Percentiles rank a stretch among this genome's conserved stretches.
Evolutionary conservation across 2,797 vertebrate species (phyloP).

Genomic region (Bradypus variegatus): DNA sequence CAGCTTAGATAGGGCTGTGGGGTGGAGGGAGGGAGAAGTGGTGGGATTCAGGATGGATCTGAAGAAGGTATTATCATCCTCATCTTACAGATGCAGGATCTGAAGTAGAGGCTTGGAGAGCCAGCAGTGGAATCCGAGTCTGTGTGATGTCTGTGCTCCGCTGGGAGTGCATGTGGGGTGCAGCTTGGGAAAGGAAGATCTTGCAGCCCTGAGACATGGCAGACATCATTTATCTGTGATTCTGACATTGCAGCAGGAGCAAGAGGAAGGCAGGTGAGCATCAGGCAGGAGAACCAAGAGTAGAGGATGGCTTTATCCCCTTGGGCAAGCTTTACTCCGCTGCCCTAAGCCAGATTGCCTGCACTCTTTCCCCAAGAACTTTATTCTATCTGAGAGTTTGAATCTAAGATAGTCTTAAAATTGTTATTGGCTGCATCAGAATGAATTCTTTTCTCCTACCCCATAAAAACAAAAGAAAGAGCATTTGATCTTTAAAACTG

Average conservation of each 20-base stretch:
- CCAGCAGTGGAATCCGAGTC: too few species aligned
- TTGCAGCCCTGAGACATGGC: background rate
- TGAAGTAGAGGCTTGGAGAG: background rate
- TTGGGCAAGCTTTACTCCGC: background rate
- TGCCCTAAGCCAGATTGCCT: background rate
- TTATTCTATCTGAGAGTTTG: background rate
- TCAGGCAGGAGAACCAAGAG: background rate
- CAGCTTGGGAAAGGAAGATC: background rate
- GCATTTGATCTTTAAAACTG: background rate
- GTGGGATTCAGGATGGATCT: background rate
- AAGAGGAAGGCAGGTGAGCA: background rate
- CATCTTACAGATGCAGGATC: too few species aligned
- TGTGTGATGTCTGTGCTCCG: too few species aligned
- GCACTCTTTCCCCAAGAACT: background rate
- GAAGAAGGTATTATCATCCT: background rate
- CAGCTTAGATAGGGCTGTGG: background rate
- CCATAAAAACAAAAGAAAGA: background rate
- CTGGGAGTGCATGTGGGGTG: background rate
- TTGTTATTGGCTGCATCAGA: background rate
- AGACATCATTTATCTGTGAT: background rate
- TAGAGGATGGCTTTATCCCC: background rate
- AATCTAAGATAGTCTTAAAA: background rate
- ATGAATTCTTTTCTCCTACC: background rate
- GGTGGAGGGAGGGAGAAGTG: background rate
- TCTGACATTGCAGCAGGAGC: background rate